Conservation (phyloP, 2,797 vertebrate species). For the Sternotherus odoratus region DNA sequence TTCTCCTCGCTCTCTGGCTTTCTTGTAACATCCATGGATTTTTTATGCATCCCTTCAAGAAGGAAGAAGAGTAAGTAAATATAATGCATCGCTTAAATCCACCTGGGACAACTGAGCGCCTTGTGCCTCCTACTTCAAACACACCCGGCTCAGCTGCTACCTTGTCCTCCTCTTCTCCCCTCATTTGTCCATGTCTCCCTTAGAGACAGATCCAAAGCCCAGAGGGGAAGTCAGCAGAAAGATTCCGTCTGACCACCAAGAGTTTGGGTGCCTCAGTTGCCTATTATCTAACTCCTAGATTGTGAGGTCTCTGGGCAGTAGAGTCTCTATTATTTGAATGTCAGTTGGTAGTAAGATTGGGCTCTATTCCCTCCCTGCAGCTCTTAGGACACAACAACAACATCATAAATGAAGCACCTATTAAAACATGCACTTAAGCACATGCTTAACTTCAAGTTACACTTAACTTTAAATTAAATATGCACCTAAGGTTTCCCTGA, state of each 20-base stretch:
- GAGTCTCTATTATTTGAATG: accelerated
- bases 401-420: not conserved
- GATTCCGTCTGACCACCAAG: accelerated
- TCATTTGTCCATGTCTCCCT: not conserved
- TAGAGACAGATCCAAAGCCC: not conserved
- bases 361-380: not conserved
- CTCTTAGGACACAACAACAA: not conserved
- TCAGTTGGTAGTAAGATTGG: not conserved
- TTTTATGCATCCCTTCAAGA: conserved; percentile 94
- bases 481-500: not conserved
- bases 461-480: not conserved
- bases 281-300: accelerated
- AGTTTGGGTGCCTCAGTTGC: not conserved
- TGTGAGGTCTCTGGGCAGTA: not conserved
- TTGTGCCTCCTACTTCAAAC: not conserved
- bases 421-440: not conserved
- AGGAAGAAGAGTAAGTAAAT: conserved; percentile 18
- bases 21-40: conserved; percentile 88
- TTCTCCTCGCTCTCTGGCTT: conserved; percentile 83
- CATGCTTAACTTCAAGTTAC: not conserved
- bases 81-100: not conserved
- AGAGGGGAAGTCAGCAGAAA: not conserved
- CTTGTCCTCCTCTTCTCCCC: not conserved
- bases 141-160: not conserved
- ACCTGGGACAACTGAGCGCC: not conserved